Base-by-base conservation (phyloP, 2,113 vertebrate species). In the Raja brachyura region DNA sequence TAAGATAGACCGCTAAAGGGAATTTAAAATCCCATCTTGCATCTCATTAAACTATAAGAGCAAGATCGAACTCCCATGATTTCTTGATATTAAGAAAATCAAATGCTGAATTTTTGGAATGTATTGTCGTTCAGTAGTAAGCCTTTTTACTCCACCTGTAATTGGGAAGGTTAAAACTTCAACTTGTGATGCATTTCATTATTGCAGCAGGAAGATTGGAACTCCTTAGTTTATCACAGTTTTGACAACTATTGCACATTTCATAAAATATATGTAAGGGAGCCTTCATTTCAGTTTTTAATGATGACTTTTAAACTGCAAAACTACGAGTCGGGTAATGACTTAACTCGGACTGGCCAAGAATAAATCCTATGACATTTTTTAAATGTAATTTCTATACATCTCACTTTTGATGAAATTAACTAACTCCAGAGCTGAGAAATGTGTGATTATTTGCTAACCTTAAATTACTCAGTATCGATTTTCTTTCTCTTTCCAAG, bases 401-500 rank as follows among this genome's bases (percentile, higher is more conserved):
- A 33, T 90, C 20, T 48, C 25, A 70, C 66, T 33, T 90, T 92
- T 92, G 18, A 92, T 25, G 61, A 70, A 68, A 39, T 39, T 70
- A 31, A 59, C 1, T 56, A 54, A 59, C 54, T 70, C 61, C 59
- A 28, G 90, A 73, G 90, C 56, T 31, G 59, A 54, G 18, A 18
- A 73, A 39, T 63, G 33, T 73, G 25, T 74, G 68, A 92, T 74
- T 48, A 28, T 13, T 25, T 48, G 63, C 33, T 74, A 9, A 25
- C 66, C 54, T 73, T 48, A 73, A 73, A 22, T 70, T 93, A n/a
- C 8, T 28, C 70, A 94, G 85, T 81, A 74, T 92, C 11, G 70
- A 93, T 63, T 93, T 93, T 94, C 93, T 93, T 39, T 77, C 61
- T 93, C 48, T 93, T 74, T 95, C 95, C 56, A 94, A 99, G 99